Evolutionary conservation across 2,797 vertebrate species (phyloP).

Genomic region (Phataginus tetradactyla): DNA sequence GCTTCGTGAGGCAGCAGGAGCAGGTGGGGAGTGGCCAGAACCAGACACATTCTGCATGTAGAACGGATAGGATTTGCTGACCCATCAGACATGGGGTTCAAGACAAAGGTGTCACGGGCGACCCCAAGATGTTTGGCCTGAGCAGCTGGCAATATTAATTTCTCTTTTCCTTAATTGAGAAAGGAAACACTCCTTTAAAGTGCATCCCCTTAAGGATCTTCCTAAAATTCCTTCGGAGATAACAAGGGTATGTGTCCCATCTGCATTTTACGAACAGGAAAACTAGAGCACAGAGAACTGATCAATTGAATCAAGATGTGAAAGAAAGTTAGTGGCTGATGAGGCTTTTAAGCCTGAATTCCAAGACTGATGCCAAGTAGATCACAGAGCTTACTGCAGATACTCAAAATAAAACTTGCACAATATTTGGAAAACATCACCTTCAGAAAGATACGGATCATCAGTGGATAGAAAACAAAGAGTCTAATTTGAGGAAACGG

Average conservation of each 20-base stretch:
- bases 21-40: background rate
- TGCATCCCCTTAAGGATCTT: background rate
- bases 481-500: background rate
- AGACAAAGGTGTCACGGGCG: background rate
- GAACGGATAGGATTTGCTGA: background rate
- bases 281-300: background rate
- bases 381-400: background rate
- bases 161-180: background rate
- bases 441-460: background rate
- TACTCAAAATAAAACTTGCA: background rate
- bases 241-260: background rate
- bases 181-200: background rate
- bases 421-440: background rate
- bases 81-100: fast-evolving
- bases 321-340: background rate
- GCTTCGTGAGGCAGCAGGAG: background rate
- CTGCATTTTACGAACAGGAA: background rate
- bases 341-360: background rate
- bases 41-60: background rate
- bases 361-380: background rate
- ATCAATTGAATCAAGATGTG: background rate
- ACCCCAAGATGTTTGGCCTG: background rate
- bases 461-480: background rate
- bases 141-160: background rate
- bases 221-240: background rate